Evolutionary conservation across 2,797 vertebrate species (phyloP).

Genomic region (Thamnophis elegans): DNA sequence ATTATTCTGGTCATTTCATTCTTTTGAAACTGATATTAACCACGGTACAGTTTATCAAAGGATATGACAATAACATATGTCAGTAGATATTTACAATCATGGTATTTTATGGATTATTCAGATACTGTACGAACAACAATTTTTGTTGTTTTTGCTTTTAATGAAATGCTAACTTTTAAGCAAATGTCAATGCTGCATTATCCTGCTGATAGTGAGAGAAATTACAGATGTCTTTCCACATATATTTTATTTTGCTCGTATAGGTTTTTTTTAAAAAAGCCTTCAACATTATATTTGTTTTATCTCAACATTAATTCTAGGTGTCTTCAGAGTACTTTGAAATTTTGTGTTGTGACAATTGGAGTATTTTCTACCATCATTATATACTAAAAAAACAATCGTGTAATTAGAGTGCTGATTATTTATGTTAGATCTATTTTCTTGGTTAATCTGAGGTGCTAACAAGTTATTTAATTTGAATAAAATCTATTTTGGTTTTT

Average conservation of each 20-base stretch:
- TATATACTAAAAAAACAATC: conserved; percentile 64
- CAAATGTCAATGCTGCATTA: neutral
- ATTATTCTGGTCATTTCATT: neutral
- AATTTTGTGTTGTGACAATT: conserved; percentile 25
- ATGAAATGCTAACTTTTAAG: neutral
- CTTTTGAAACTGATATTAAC: neutral
- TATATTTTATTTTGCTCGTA: conserved; percentile 30
- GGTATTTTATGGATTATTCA: neutral
- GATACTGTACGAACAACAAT: conserved; percentile 6
- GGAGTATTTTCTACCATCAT: conserved; percentile 62
- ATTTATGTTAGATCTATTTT: conserved; percentile 60
- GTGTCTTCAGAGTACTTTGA: conserved; percentile 27
- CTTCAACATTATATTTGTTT: conserved; percentile 46
- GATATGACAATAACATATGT: conserved; percentile 4
- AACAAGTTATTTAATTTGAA: conserved; percentile 70
- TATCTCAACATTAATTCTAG: conserved; percentile 21
- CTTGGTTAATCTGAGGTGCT: conserved; percentile 70
- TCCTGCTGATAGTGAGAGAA: conserved; percentile 11
- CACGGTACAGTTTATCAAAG: neutral
- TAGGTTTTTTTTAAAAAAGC: conserved; percentile 25
- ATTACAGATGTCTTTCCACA: conserved; percentile 29
- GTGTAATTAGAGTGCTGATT: conserved; percentile 50
- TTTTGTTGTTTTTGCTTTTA: neutral
- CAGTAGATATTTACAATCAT: neutral
- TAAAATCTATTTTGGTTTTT: conserved; percentile 67